Evolutionary conservation across 2,888 invertebrate genomes (phyloP).

Genomic region (Coelopa pilipes): DNA sequence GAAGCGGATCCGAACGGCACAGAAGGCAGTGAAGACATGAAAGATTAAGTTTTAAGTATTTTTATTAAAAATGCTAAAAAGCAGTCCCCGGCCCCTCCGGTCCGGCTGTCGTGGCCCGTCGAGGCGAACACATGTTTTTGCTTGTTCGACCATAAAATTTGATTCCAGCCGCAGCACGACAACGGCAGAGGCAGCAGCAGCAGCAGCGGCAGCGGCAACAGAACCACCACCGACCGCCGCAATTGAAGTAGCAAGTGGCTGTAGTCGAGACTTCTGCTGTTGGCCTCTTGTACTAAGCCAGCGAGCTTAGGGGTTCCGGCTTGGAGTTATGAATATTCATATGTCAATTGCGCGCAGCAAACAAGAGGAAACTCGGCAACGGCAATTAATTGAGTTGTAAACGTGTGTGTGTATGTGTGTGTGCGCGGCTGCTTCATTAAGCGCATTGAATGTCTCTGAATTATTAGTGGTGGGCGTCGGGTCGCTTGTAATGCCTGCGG

Average conservation of each 20-base stretch:
- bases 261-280: background rate
- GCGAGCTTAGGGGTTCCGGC: background rate
- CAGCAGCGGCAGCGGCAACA: too few species aligned
- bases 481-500: too few species aligned
- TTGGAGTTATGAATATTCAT: slow-evolving; percentile 12
- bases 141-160: slow-evolving; percentile 4
- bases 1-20: too few species aligned
- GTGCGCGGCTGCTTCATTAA: too few species aligned
- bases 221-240: background rate
- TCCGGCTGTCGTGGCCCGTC: background rate
- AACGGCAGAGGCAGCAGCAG: too few species aligned
- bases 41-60: background rate
- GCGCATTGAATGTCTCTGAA: too few species aligned
- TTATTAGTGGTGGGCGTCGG: too few species aligned
- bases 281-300: slow-evolving; percentile 1
- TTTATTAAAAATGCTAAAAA: background rate
- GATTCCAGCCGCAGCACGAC: background rate
- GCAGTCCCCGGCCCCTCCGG: too few species aligned
- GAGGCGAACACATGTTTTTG: slow-evolving; percentile 12
- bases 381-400: background rate
- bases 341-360: slow-evolving; percentile 11
- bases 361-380: background rate
- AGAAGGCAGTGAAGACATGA: too few species aligned
- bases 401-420: too few species aligned
- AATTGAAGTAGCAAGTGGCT: slow-evolving; percentile 5